Percentiles rank a stretch among this genome's conserved stretches.
Evolutionary conservation across 2,113 vertebrate genomes (phyloP).

Genomic region (Perccottus glenii): DNA sequence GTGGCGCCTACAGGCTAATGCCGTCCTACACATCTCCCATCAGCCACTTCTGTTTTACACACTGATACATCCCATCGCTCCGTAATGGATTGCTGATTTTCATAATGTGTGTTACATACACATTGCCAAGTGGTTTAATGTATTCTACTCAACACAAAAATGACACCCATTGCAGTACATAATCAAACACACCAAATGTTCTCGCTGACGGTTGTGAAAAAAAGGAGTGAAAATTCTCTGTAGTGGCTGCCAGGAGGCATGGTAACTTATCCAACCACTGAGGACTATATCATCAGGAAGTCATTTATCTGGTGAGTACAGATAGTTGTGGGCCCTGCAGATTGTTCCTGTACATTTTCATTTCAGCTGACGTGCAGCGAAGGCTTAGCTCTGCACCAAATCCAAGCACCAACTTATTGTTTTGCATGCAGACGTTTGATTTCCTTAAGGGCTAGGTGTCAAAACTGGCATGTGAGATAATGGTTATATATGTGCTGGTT

Average conservation of each 20-base stretch:
- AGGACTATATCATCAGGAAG: slow-evolving; percentile 48
- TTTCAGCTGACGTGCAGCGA: slow-evolving; percentile 56
- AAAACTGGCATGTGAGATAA: slow-evolving; percentile 61
- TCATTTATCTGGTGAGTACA: slow-evolving; percentile 63
- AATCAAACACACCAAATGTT: slow-evolving; percentile 66
- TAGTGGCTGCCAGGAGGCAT: slow-evolving; percentile 46
- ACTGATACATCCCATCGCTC: slow-evolving; percentile 46
- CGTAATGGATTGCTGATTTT: slow-evolving; percentile 67
- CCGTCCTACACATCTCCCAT: slow-evolving; percentile 51
- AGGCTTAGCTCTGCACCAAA: slow-evolving; percentile 33
- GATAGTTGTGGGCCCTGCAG: slow-evolving; percentile 54
- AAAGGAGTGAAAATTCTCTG: slow-evolving; percentile 50
- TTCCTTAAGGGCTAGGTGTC: slow-evolving; percentile 48
- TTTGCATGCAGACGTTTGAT: slow-evolving; percentile 48
- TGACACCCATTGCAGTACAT: slow-evolving; percentile 55
- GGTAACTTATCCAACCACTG: slow-evolving; percentile 50
- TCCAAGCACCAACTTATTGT: slow-evolving; percentile 20
- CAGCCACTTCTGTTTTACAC: slow-evolving; percentile 56
- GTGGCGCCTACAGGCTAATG: slow-evolving; percentile 48
- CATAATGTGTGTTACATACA: slow-evolving; percentile 64
- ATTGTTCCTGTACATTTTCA: slow-evolving; percentile 60
- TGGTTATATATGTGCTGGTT: slow-evolving; percentile 61
- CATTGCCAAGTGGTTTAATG: slow-evolving; percentile 66
- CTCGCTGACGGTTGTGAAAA: slow-evolving; percentile 33
- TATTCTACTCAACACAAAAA: slow-evolving; percentile 61